Base-by-base conservation (phyloP, 1,140 invertebrate genomes). In the Aphidius gifuensis region DNA sequence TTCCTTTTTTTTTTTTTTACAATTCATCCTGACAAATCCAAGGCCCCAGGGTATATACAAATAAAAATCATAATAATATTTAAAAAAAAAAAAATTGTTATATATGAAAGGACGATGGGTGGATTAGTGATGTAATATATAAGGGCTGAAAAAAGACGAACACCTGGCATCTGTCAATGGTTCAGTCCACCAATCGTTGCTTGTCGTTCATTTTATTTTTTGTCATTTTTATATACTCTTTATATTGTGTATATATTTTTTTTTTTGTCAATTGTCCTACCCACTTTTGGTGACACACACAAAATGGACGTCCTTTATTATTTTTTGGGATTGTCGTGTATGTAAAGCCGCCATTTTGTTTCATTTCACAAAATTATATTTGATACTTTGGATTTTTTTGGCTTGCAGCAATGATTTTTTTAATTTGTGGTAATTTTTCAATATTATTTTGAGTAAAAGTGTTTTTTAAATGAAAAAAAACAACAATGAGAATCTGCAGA, bases 81-180 rank as follows among this genome's bases (percentile, higher is more conserved):
- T 32, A 1, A 32, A 32, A 32, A 32, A 23, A 23, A 32, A 32
- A 32, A 32, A 32, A 3, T 32, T 32, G 23, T 32, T 32, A 32
- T 32, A 32, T 69, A 79, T 74, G 73, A 73, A 66, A 38, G 23
- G 23, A 32, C 65, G 69, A 79, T 77, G 76, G 77, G 69, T 78
- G 78, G 75, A 79, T 80, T 81, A 81, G 74, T 76, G 76, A 79
- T 75, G 77, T 78, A 76, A 78, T 63, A 66, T 61, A 63, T 58
- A 32, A 9, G 40, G 58, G 64, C 61, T 64, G 62, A 32, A 32
- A 32, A 32, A 32, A 32, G 66, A 70, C 66, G 71, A 73, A 68
- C 79, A 80, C 77, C 79, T 80, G 79, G 79, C 74, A 74, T 74
- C 40, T 63, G 68, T 63, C 62, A 63, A 58, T 59, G 68, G 45